These are phyloP conservation scores for Malacosoma neustria DNA, from an alignment of 2,888 invertebrate species.

Conservation along the genomic window DNA sequence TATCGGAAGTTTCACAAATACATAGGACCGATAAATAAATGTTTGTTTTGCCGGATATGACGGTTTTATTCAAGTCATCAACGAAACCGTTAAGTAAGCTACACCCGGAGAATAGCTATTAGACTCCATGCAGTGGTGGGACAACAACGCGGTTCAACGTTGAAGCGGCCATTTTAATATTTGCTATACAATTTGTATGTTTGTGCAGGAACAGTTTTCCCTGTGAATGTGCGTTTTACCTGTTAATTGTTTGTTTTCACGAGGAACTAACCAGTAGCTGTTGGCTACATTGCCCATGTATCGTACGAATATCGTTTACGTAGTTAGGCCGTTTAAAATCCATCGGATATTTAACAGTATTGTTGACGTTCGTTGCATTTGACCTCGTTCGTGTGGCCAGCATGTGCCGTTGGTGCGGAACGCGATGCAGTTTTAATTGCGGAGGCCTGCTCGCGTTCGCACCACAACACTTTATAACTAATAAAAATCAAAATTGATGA, in stretches of 20 bases:
- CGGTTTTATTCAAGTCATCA: constrained; percentile 55
- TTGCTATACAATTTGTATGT: constrained; percentile 64
- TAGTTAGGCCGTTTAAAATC: constrained; percentile 30
- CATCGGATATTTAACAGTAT: constrained; percentile 25
- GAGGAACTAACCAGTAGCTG: background rate
- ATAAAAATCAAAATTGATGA: too few relatives aligned
- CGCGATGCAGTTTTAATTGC: constrained; percentile 55
- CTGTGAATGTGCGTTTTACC: constrained; percentile 40
- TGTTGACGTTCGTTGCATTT: constrained; percentile 22
- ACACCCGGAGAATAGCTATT: constrained; percentile 35
- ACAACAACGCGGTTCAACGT: constrained; percentile 43
- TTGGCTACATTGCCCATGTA: too few relatives aligned
- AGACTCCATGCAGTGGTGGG: constrained; percentile 32
- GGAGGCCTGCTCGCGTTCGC: constrained; percentile 21
- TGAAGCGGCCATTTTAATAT: constrained; percentile 50
- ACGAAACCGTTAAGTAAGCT: constrained; percentile 60
- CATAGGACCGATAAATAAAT: constrained; percentile 33
- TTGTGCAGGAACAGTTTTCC: constrained; percentile 59
- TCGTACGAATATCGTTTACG: too few relatives aligned
- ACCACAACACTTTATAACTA: too few relatives aligned
- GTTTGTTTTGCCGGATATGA: constrained; percentile 39
- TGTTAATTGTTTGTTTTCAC: constrained; percentile 7
- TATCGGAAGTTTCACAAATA: constrained; percentile 29
- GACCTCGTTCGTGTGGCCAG: constrained; percentile 43
- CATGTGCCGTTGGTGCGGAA: constrained; percentile 44